A percentile compares a stretch with the other conserved stretches of the same genome.
phyloP scores from a whole-genome alignment of 2,113 vertebrate species.

The Coptodon rendalli region DNA sequence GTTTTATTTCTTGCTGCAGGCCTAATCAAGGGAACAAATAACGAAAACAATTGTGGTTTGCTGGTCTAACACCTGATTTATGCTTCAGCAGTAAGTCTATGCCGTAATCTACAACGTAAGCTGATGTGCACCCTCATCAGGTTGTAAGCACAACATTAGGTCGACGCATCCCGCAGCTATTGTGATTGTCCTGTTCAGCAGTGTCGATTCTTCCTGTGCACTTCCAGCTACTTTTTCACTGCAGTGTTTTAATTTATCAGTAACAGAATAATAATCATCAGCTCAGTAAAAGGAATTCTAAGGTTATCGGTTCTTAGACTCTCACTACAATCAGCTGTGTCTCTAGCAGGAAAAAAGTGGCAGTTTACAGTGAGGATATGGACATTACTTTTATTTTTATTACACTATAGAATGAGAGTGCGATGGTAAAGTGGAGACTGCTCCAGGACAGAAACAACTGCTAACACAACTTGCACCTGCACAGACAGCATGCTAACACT shows the following conservation, averaged over 20 bases:
- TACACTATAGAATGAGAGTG: neutral
- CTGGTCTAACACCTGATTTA: neutral
- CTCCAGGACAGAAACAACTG: neutral
- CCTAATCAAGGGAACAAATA: neutral
- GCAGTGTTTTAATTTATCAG: neutral
- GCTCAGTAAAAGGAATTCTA: neutral
- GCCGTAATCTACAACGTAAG: neutral
- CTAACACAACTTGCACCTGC: neutral
- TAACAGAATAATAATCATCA: neutral
- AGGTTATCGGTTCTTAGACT: neutral
- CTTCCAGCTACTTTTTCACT: neutral
- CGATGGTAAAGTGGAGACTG: neutral
- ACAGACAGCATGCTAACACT: neutral
- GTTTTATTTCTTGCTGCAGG: neutral
- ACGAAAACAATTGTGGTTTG: neutral
- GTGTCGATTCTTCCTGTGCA: neutral
- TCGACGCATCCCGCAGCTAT: neutral
- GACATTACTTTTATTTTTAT: neutral
- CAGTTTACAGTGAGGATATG: neutral
- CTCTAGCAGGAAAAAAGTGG: neutral
- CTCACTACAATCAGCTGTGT: neutral
- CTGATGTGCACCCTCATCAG: neutral
- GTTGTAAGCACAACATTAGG: neutral
- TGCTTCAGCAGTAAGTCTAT: neutral
- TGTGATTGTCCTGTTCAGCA: neutral